Conservation (phyloP, 1,140 invertebrate species). For the Polyergus mexicanus region DNA sequence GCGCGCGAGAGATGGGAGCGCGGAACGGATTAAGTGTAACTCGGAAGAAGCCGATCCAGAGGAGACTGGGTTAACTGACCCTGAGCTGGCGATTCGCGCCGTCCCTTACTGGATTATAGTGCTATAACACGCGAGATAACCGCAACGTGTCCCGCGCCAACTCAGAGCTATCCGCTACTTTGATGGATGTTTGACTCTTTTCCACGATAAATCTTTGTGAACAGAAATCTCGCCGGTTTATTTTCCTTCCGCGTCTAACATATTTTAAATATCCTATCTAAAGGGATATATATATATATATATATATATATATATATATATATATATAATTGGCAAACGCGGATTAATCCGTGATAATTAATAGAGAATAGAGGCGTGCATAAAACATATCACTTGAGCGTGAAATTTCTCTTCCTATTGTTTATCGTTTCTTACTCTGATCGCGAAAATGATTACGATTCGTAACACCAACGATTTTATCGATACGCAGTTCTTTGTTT, state of each 20-base stretch:
- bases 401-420: slow-evolving; percentile 47
- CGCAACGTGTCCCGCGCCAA: not conserved
- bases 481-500: slow-evolving; percentile 48
- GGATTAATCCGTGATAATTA: slow-evolving; percentile 54
- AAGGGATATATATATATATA: not conserved
- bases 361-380: not conserved
- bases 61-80: slow-evolving; percentile 48
- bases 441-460: slow-evolving; percentile 11
- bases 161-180: not conserved
- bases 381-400: slow-evolving; percentile 10
- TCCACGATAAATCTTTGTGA: not conserved
- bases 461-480: slow-evolving; percentile 46
- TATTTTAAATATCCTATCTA: not conserved
- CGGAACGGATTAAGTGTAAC: slow-evolving; percentile 62
- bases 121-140: not conserved
- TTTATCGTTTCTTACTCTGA: slow-evolving; percentile 30
- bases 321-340: slow-evolving; percentile 28
- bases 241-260: not conserved
- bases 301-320: too few species aligned
- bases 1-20: slow-evolving; percentile 42
- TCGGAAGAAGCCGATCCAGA: slow-evolving; percentile 63
- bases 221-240: not conserved
- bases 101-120: slow-evolving; percentile 37
- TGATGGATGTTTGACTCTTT: slow-evolving; percentile 7
- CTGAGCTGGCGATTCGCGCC: slow-evolving; percentile 38